A percentile compares a stretch with the other conserved stretches of the same genome.
Evolutionary conservation across 2,888 invertebrate genomes (phyloP).

Genomic region (Heteromyza rotundicornis): DNA sequence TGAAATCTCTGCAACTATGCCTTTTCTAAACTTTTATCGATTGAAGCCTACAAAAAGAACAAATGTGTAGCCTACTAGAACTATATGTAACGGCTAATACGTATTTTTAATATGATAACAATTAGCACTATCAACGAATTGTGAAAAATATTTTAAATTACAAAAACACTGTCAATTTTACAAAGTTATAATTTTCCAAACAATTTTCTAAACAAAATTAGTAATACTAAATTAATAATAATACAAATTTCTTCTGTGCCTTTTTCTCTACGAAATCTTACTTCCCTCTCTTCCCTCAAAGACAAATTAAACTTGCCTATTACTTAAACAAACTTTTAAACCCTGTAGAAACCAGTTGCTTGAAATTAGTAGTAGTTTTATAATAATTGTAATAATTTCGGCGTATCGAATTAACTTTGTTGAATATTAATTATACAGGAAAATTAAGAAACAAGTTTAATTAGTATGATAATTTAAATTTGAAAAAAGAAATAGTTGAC

Average conservation of each 20-base stretch:
- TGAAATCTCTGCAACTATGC: not conserved
- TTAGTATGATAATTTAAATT: too few species aligned
- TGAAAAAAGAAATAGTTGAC: too few species aligned
- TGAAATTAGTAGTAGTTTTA: too few species aligned
- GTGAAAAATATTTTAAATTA: slow-evolving; percentile 23
- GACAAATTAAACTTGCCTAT: not conserved
- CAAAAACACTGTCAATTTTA: slow-evolving; percentile 47
- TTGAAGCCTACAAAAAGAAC: not conserved
- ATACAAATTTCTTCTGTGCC: slow-evolving; percentile 1
- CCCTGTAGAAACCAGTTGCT: not conserved
- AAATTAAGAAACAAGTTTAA: not conserved
- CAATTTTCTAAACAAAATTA: too few species aligned
- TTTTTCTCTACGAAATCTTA: slow-evolving; percentile 4
- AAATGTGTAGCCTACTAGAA: too few species aligned
- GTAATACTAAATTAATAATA: not conserved
- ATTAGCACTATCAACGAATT: slow-evolving; percentile 35
- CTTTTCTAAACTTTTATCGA: not conserved
- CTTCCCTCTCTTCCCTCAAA: not conserved
- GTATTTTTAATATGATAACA: not conserved
- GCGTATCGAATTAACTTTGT: too few species aligned
- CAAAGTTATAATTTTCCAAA: slow-evolving; percentile 29
- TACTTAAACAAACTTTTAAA: not conserved
- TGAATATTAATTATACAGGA: slow-evolving; percentile 1
- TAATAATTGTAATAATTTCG: too few species aligned
- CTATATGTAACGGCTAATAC: too few species aligned